Evolutionary conservation across 2,888 invertebrate genomes (phyloP), one percentile per base, ranked within the genome.

Genomic region (Notodonta dromedarius): DNA sequence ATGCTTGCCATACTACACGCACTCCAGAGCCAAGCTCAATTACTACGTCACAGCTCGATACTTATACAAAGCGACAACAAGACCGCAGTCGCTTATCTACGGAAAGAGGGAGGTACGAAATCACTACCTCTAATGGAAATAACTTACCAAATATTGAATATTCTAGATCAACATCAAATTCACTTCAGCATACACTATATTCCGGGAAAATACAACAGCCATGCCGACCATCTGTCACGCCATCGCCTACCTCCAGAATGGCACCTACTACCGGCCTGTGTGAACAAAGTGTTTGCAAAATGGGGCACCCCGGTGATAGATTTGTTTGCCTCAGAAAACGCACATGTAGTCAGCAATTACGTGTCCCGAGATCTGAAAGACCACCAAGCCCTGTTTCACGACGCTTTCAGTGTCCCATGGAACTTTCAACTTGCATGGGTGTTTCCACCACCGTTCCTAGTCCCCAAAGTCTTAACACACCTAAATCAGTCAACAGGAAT

Each of bases 91-190:
- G 67, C 75, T 1, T 65, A 77, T 53, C 61, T 76, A 5, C 59
- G 70, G 5, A 77, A 80, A 55, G 78, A 82, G 58, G 81, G 80
- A 9, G 79, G 79, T 0, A 79, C 74, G 0, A 74, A 71, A 58
- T 78, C 79, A 0, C 0, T 32, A 48, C 12, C 61, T 0, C 57
- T 77, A 0, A 61, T 71, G 59, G 44, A 73, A 2, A 14, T 77
- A 42, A 71, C 74, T 1, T 42, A 61, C 9, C 32, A 65, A 13
- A 62, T 75, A 35, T 64, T 70, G 4, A 32, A 57, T 2, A 0
- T 70, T 6, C n/a, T 71, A 14, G 73, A 71, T 56, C 14, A 50
- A 9, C 16, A 67, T 51, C 62, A 67, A 11, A 70, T 73, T n/a
- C 58, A 67, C 48, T 42, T 71, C 8, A 63, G 6, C 5, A 40